Evolutionary conservation across 2,797 vertebrate species (phyloP), one percentile per base, ranked within the genome.

Genomic region (Malacoraja senta): DNA sequence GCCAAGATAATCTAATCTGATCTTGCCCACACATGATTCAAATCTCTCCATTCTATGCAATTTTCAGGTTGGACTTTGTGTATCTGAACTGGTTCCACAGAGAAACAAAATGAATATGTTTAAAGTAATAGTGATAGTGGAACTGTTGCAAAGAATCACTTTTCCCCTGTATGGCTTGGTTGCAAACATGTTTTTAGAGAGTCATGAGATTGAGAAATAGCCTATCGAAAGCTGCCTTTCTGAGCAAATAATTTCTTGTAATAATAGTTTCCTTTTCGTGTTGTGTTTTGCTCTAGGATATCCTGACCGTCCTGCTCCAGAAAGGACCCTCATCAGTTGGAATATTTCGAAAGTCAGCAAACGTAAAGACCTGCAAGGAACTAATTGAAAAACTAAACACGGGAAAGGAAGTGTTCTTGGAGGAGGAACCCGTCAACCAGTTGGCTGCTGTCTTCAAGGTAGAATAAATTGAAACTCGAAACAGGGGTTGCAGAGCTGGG

Each of bases 401-500:
- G 0, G 97, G 98, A 26, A 29, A 44, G 53, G 90, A 95, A 0
- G 96, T 99, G 93, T 96, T 97, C 93, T 93, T 99, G 94, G 95
- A 96, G 29, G 94, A 93, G 26, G 96, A 97, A 94, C 96, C 98
- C 0, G 97, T 98, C 29, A 95, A 97, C 93, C 96, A 98, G 17
- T 95, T 99, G 63, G 98, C 98, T 0, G 98, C 96, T 15, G 96
- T 98, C 65, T 97, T 99, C 80, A 99, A 99, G 96, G 98, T 99
- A 95, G 94, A 1, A 86, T 21, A 0, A 2, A 61, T 86, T 61
- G 29, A 79, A 44, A 86, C 44, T 92, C 38, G 53, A 44, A 92
- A 21, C 8, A 61, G 24, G 26, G 44, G 26, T 19, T 15, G 12
- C n/a, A 24, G 65, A 32, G 17, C 15, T 68, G 65, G 81, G 81